Evolutionary conservation across 2,797 vertebrate species (phyloP).

Genomic region (Strix occidentalis): DNA sequence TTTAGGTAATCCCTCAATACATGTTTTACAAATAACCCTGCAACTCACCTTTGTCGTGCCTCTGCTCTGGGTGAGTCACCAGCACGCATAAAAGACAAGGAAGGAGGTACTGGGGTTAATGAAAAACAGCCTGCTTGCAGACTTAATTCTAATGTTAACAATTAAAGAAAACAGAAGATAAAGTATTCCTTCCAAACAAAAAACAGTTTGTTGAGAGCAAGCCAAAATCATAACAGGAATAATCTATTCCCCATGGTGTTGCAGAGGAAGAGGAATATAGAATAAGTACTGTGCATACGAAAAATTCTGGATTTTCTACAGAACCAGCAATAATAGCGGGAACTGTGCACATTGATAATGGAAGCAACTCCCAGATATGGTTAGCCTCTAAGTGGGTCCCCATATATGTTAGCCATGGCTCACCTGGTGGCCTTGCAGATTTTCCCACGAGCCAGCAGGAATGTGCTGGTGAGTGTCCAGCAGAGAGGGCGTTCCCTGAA

Average conservation of each 20-base stretch:
- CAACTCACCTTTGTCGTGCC: neutral
- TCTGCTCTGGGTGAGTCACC: neutral
- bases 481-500: neutral
- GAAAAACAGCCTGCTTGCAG: neutral
- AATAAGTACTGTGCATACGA: neutral
- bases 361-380: neutral
- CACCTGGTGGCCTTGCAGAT: neutral
- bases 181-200: neutral
- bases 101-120: slow-evolving; percentile 2
- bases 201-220: neutral
- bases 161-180: slow-evolving; percentile 13
- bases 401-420: neutral
- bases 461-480: neutral
- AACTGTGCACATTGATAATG: neutral
- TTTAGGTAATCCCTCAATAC: neutral
- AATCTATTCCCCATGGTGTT: neutral
- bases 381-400: neutral
- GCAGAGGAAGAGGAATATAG: neutral
- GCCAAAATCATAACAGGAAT: neutral
- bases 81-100: neutral
- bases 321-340: neutral
- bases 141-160: neutral
- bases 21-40: neutral
- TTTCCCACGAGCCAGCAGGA: neutral
- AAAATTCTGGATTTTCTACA: neutral